phyloP scores from a whole-genome alignment of 2,888 invertebrate species.

The Oligia fasciuncula region DNA sequence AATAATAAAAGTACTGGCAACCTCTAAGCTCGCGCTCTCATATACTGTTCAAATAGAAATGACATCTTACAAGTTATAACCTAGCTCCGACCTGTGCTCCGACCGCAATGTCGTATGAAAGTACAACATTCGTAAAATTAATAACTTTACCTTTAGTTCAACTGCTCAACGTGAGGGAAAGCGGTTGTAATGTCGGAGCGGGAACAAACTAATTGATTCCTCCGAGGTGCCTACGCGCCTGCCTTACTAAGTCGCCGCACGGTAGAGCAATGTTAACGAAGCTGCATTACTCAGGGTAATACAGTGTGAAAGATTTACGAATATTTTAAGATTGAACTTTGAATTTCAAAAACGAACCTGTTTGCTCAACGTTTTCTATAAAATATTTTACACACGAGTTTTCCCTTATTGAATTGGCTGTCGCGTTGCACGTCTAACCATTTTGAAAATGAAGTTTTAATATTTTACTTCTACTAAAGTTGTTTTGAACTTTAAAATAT shows the following conservation, averaged over 20 bases:
- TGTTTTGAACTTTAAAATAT: slow-evolving; percentile 11
- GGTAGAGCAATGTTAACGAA: slow-evolving; percentile 49
- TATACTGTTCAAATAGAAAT: slow-evolving; percentile 5
- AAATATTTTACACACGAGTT: slow-evolving; percentile 39
- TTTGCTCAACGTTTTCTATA: slow-evolving; percentile 30
- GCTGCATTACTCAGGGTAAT: slow-evolving; percentile 15
- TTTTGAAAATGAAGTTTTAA: slow-evolving; percentile 41
- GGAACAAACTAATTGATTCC: slow-evolving; percentile 59
- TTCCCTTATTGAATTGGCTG: slow-evolving; percentile 35
- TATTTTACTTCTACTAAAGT: slow-evolving; percentile 29
- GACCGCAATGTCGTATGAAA: slow-evolving; percentile 37
- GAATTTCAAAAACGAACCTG: slow-evolving; percentile 12
- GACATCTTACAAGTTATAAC: slow-evolving; percentile 8
- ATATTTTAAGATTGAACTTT: slow-evolving; percentile 17
- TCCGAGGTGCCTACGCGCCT: slow-evolving; percentile 56
- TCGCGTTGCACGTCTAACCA: slow-evolving; percentile 8
- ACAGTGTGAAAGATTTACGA: slow-evolving; percentile 25
- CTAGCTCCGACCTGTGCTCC: background rate
- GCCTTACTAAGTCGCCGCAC: slow-evolving; percentile 51
- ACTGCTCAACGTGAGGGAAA: slow-evolving; percentile 41
- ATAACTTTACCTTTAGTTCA: slow-evolving; percentile 35
- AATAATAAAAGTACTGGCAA: background rate
- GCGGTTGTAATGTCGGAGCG: slow-evolving; percentile 38
- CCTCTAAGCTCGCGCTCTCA: background rate
- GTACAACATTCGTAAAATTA: slow-evolving; percentile 42